phyloP scores from a whole-genome alignment of 2,113 vertebrate species.

The Bufo gargarizans region DNA sequence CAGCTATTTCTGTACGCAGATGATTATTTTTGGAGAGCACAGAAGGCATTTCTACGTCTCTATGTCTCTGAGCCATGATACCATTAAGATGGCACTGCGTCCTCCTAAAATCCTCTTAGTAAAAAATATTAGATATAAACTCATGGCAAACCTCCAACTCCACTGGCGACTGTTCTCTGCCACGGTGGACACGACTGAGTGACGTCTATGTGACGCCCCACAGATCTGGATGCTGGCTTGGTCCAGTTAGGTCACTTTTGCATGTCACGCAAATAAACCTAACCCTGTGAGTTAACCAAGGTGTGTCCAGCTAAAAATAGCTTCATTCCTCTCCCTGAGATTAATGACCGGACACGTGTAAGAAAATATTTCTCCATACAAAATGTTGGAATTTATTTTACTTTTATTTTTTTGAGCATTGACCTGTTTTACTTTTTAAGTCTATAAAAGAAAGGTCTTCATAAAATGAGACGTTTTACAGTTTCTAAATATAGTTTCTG shows the following conservation, averaged over 20 bases:
- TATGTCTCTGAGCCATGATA: conserved; percentile 8
- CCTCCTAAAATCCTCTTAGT: not conserved
- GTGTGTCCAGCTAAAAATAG: not conserved
- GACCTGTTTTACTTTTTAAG: too few relatives aligned
- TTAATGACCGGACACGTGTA: not conserved
- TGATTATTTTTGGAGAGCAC: not conserved
- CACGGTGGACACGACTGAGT: not conserved
- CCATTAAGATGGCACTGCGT: not conserved
- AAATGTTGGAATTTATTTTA: too few relatives aligned
- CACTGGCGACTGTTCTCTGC: not conserved
- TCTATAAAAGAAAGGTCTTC: too few relatives aligned
- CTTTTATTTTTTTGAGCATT: too few relatives aligned
- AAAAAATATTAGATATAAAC: not conserved
- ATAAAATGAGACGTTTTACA: too few relatives aligned
- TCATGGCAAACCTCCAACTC: not conserved
- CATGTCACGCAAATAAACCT: not conserved
- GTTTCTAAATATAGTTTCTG: too few relatives aligned
- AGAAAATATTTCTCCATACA: not conserved
- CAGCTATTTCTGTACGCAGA: conserved; percentile 42
- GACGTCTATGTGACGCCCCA: too few relatives aligned
- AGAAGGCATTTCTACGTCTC: not conserved
- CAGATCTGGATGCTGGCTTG: not conserved
- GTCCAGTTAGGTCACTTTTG: not conserved
- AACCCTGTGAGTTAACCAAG: not conserved
- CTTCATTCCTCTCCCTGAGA: not conserved